phyloP scores from a whole-genome alignment of 2,797 vertebrate genomes.

The Gymnodraco acuticeps region DNA sequence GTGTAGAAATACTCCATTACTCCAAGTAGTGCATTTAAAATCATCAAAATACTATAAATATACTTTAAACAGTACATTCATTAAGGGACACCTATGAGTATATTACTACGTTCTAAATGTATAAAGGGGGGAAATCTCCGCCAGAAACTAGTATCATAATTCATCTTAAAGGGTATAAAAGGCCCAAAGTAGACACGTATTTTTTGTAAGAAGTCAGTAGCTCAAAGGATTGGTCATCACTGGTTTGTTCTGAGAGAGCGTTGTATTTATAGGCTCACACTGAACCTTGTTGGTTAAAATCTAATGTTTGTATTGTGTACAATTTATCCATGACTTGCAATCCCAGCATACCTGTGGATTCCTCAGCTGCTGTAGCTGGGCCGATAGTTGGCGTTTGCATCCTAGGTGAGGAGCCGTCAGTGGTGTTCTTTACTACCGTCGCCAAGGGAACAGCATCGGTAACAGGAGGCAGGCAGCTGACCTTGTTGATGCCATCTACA shows the following conservation, averaged over 20 bases:
- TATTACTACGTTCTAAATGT: no score
- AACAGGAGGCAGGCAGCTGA: conserved; percentile 84
- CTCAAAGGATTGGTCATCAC: neutral
- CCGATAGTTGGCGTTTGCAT: conserved; percentile 42
- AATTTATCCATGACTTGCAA: no score
- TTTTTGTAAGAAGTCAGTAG: neutral
- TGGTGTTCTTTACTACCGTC: conserved; percentile 70
- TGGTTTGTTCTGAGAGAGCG: neutral
- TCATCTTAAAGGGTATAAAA: neutral
- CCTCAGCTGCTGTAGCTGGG: conserved; percentile 40
- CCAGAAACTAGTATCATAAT: neutral
- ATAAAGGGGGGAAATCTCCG: no score
- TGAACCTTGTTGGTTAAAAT: no score
- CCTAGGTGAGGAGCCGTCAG: conserved; percentile 57
- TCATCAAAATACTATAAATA: neutral
- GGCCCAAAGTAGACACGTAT: neutral
- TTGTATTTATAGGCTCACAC: no score
- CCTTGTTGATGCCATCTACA: conserved; percentile 87
- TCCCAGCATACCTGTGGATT: conserved; percentile 72
- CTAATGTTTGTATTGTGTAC: no score
- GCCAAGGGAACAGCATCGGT: conserved; percentile 70
- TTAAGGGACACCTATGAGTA: no score
- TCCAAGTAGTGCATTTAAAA: conserved; percentile 4
- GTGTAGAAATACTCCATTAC: conserved; percentile 1
- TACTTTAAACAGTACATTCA: no score